These are phyloP conservation scores for Mesaphorura yosii DNA, from an alignment of 1,140 invertebrate genomes.

Conservation along the genomic window DNA sequence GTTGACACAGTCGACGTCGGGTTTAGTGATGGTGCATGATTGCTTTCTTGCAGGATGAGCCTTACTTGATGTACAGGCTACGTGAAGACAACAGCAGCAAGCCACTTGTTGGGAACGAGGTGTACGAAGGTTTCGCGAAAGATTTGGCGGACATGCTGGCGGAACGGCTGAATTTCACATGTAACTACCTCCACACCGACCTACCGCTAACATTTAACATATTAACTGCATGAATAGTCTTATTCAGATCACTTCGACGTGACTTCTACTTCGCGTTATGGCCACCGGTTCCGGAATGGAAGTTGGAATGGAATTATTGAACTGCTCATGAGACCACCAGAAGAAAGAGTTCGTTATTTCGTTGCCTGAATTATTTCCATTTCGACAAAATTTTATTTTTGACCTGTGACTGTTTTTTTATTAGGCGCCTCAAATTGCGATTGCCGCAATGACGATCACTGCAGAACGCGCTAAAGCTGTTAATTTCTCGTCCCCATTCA, in stretches of 20 bases:
- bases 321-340: constrained; percentile 77
- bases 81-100: constrained; percentile 41
- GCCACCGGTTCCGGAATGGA: neutral
- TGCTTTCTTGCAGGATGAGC: constrained; percentile 58
- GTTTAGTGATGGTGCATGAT: too few species aligned
- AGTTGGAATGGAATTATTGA: constrained; percentile 63
- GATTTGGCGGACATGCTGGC: constrained; percentile 74
- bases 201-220: neutral
- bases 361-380: neutral
- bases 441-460: constrained; percentile 53
- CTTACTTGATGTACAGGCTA: constrained; percentile 70
- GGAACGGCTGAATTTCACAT: constrained; percentile 48
- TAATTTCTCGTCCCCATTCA: constrained; percentile 53
- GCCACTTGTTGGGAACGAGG: constrained; percentile 46
- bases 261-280: neutral
- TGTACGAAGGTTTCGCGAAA: constrained; percentile 78
- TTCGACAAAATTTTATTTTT: neutral
- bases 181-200: constrained; percentile 50
- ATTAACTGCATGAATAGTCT: neutral
- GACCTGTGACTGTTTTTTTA: neutral
- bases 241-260: neutral
- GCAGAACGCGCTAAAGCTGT: constrained; percentile 48
- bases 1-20: too few species aligned
- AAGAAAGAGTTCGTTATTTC: constrained; percentile 54
- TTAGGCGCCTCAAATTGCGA: neutral